Conservation (phyloP, 2,888 invertebrate species). For the Agonopterix alstromeriana region DNA sequence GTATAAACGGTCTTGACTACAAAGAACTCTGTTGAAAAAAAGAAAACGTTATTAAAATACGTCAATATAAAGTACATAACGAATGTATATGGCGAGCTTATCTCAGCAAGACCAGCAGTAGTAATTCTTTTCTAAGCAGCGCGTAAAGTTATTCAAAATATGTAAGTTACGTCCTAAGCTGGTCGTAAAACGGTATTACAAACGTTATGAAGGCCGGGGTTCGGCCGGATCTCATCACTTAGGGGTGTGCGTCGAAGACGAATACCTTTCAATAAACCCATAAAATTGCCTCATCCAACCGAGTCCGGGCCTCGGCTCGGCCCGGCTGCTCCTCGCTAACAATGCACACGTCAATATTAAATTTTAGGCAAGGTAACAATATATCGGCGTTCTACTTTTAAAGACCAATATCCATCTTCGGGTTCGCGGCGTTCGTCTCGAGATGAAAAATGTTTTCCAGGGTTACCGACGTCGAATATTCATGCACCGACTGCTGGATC, state of each 20-base stretch:
- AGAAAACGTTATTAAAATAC: conserved; percentile 4
- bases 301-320: conserved; percentile 27
- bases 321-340: conserved; percentile 37
- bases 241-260: conserved; percentile 54
- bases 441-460: conserved; percentile 53
- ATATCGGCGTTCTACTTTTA: conserved; percentile 55
- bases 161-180: conserved; percentile 69
- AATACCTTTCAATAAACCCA: conserved; percentile 64
- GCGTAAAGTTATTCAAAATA: conserved; percentile 70
- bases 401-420: conserved; percentile 50
- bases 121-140: conserved; percentile 59
- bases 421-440: conserved; percentile 38
- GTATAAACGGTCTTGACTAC: too few species aligned
- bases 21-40: not conserved
- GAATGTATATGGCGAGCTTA: conserved; percentile 33
- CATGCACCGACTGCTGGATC: conserved; percentile 43
- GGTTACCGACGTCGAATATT: conserved; percentile 49
- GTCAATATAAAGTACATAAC: conserved; percentile 19
- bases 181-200: conserved; percentile 70
- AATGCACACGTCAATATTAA: conserved; percentile 59
- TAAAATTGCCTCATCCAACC: conserved; percentile 53
- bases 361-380: conserved; percentile 55
- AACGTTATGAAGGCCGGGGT: conserved; percentile 65
- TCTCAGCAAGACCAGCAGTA: conserved; percentile 38
- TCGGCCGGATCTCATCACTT: conserved; percentile 68